Conservation (phyloP, 2,797 vertebrate genomes). For the Notamacropus eugenii region DNA sequence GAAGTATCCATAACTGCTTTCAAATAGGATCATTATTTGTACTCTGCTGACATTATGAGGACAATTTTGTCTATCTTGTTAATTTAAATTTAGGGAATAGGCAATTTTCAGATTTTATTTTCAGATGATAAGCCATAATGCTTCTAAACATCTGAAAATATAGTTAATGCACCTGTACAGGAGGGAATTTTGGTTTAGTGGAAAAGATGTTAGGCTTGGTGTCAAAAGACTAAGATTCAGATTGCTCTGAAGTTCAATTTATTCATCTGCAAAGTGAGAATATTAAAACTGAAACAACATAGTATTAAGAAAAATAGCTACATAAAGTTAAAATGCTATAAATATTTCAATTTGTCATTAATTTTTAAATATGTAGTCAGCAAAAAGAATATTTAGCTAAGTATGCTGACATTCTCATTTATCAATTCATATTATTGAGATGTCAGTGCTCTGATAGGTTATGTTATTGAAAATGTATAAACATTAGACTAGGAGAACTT, state of each 20-base stretch:
- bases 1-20: constrained; percentile 37
- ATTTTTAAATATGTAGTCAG: neutral
- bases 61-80: constrained; percentile 43
- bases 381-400: neutral
- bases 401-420: neutral
- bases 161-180: constrained; percentile 66
- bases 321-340: neutral
- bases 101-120: constrained; percentile 69
- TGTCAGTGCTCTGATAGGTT: neutral
- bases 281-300: neutral
- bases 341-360: neutral
- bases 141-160: constrained; percentile 70
- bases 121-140: constrained; percentile 67
- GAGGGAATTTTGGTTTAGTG: neutral
- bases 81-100: constrained; percentile 65
- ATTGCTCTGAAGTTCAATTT: neutral
- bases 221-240: neutral
- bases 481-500: neutral
- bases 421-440: neutral
- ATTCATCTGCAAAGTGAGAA: neutral
- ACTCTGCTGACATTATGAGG: constrained; percentile 48
- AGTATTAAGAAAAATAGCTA: neutral
- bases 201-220: neutral
- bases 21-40: constrained; percentile 13
- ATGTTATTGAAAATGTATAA: neutral